Evolutionary conservation across 2,113 vertebrate species (phyloP), one percentile per base, ranked within the genome.

Genomic region (Bungarus multicinctus): DNA sequence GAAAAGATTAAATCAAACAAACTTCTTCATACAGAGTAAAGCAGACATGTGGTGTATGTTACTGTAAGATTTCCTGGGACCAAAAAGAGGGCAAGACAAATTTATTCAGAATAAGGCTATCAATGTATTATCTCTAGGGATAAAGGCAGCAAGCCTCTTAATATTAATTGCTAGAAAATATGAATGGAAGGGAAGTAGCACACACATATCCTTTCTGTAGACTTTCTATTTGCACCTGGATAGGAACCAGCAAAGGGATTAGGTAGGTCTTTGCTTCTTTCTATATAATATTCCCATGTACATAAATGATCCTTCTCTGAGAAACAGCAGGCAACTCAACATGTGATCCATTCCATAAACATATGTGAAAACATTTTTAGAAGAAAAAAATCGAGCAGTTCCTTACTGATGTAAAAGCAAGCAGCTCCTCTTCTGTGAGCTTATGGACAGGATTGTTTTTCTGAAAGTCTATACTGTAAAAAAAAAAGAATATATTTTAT

Each of bases 391-490:
- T 89, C 93, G 86, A 2, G 50, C 94, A 93, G 34, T 45, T 92
- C 97, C 99, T 98, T 97, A 99, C 99, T 9, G 98, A 98, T 54
- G 98, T 98, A 97, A 99, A 99, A 91, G 99, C 98, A 93, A 99
- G 95, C 60, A 99, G 97, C 95, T 99, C 98, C 96, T 99, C 99
- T 89, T 98, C 98, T 22, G 99, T 99, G 94, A 99, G 97, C 85
- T 98, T 99, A 97, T 99, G 98, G 54, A 99, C 97, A 22, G 99
- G 99, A 93, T 99, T 99, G 95, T 99, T 99, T 97, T 98, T 99
- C 94, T 99, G 98, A 95, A 99, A 98, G 96, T 99, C 98, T 58
- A 97, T 98, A 97, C 99, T 99, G 98, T 91, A 91, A 97, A 92
- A 81, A 34, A 20, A 94, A 92, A 64, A 90, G 93, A 89, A 10